Conservation (phyloP, 2,888 invertebrate genomes). For the Folsomia manolachei region DNA sequence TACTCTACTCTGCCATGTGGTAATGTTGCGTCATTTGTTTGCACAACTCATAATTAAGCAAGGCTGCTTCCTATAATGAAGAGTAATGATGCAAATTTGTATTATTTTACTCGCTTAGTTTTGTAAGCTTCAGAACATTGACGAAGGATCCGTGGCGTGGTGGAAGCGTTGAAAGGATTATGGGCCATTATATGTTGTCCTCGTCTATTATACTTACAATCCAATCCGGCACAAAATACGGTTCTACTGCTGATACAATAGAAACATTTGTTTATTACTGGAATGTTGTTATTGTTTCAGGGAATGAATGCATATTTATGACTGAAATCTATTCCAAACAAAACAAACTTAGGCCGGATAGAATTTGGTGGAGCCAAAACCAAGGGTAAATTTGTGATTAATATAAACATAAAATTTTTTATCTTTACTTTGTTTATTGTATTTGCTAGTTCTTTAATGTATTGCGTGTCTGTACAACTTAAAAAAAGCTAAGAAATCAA, state of each 20-base stretch:
- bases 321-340: too few relatives aligned
- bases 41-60: background rate
- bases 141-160: background rate
- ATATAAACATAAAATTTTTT: too few relatives aligned
- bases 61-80: background rate
- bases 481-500: too few relatives aligned
- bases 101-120: background rate
- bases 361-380: background rate
- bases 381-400: too few relatives aligned
- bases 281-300: background rate
- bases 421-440: too few relatives aligned
- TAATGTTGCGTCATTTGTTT: conserved; percentile 5
- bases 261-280: background rate
- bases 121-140: background rate
- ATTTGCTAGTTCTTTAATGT: too few relatives aligned
- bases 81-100: conserved; percentile 3
- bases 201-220: too few relatives aligned
- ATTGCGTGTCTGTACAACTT: too few relatives aligned
- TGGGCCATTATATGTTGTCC: background rate
- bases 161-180: background rate
- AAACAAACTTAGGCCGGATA: background rate
- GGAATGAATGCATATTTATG: background rate
- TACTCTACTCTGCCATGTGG: too few relatives aligned
- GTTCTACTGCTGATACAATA: too few relatives aligned
- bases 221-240: too few relatives aligned